A percentile compares a stretch with the other conserved stretches of the same genome.
Conservation (phyloP, 23 tunicate genomes). For the Styela plicata region DNA sequence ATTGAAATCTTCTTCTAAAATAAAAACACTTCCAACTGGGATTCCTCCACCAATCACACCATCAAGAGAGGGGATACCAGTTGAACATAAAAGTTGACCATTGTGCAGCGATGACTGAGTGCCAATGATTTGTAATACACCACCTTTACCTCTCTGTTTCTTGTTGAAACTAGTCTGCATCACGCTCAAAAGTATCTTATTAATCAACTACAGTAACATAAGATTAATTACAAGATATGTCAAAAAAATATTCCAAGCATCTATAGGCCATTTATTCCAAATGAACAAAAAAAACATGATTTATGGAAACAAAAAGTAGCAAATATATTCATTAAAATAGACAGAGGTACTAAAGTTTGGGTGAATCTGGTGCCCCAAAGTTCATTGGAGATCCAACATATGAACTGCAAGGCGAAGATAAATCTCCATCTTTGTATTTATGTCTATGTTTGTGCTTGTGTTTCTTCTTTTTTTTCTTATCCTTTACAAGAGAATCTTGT, state of each 20-base stretch:
- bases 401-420: slow-evolving; percentile 85
- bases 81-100: slow-evolving; percentile 68
- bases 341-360: slow-evolving; percentile 3
- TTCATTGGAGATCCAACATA: slow-evolving; percentile 51
- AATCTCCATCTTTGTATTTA: slow-evolving; percentile 64
- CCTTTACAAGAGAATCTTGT: background rate
- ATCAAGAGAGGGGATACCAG: slow-evolving; percentile 87
- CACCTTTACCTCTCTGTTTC: slow-evolving; percentile 11
- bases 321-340: too few relatives aligned
- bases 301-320: background rate
- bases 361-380: slow-evolving; percentile 19
- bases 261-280: too few relatives aligned
- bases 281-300: background rate
- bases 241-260: too few relatives aligned
- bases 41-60: slow-evolving; percentile 83
- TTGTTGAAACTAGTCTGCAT: slow-evolving; percentile 41
- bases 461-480: slow-evolving; percentile 75
- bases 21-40: slow-evolving; percentile 82
- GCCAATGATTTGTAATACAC: slow-evolving; percentile 43
- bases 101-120: slow-evolving; percentile 71
- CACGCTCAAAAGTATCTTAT: too few relatives aligned
- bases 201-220: too few relatives aligned
- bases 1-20: slow-evolving; percentile 74
- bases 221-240: too few relatives aligned
- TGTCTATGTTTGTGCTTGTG: slow-evolving; percentile 71